Evolutionary conservation across 2,888 invertebrate genomes (phyloP), one percentile per base, ranked within the genome.

Genomic region (Steinernema carpocapsae): DNA sequence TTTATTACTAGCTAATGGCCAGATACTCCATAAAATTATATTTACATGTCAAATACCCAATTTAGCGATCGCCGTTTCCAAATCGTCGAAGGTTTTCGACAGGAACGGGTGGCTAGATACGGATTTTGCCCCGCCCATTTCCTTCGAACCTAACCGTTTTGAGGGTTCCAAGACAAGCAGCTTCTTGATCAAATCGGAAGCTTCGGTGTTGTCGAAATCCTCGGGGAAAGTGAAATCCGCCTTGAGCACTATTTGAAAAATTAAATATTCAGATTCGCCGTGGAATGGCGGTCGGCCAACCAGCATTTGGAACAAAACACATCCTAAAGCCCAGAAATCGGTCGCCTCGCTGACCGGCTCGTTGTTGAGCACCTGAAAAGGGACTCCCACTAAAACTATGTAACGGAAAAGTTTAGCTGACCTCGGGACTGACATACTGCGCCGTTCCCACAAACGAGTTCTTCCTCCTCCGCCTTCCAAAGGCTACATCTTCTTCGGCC

Each of bases 371-470:
- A 85, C 77, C 82, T 81, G 22, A 52, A 80, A 43, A 17, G 12
- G 43, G 32, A n/a, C n/a, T n/a, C n/a, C n/a, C 37, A 52, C n/a
- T 37, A 46, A 3, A n/a, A 22, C 0, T 76, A 14, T 19, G 45
- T 7, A 1, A 26, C 1, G n/a, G 29, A 26, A 26, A 14, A n/a
- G 22, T 17, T 72, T 10, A 37, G 46, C 73, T 70, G 71, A 97
- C 91, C 90, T 99, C 97, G 0, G 99, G 99, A 73, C 95, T 95
- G 0, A 99, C 96, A 89, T 97, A 99, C 88, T 97, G 96, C 1
- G 97, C 96, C 12, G 97, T 99, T 72, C 99, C 99, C 19, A 97
- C 97, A 89, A 99, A 97, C 10, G 90, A 90, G 79, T 74, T 76
- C 46, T 80, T 72, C 29, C 85, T 87, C 86, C 76, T 84, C 24